phyloP scores from a whole-genome alignment of 2,113 vertebrate species.

The Myotis davidii region DNA sequence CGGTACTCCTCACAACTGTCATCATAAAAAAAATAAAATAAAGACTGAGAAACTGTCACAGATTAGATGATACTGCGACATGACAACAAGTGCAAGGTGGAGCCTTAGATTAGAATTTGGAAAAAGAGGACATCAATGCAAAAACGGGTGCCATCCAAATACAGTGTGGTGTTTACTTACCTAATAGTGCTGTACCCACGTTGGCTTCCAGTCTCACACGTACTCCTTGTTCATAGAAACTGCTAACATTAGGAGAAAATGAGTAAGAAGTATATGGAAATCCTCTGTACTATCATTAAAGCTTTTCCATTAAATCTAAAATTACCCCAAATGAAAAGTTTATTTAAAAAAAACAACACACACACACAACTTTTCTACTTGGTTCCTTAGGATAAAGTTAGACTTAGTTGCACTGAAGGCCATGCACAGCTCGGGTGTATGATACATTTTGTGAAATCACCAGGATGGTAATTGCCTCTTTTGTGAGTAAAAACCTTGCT shows the following conservation, averaged over 20 bases:
- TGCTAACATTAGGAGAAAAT: background rate
- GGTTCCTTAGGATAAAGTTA: background rate
- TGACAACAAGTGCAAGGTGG: background rate
- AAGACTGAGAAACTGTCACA: background rate
- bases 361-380: background rate
- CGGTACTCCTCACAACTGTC: background rate
- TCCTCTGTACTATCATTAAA: background rate
- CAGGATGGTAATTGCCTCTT: background rate
- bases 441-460: constrained; percentile 2
- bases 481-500: constrained; percentile 28
- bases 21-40: background rate
- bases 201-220: background rate
- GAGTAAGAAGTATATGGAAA: background rate
- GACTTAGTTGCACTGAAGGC: background rate
- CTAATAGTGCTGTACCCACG: background rate
- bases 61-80: background rate
- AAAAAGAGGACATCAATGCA: background rate
- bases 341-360: background rate
- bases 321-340: constrained; percentile 23
- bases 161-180: background rate
- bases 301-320: constrained; percentile 3
- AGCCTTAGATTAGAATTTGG: background rate
- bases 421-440: background rate
- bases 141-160: background rate
- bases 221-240: background rate